Base-by-base conservation (phyloP, 2,888 invertebrate genomes). In the Automeris io region DNA sequence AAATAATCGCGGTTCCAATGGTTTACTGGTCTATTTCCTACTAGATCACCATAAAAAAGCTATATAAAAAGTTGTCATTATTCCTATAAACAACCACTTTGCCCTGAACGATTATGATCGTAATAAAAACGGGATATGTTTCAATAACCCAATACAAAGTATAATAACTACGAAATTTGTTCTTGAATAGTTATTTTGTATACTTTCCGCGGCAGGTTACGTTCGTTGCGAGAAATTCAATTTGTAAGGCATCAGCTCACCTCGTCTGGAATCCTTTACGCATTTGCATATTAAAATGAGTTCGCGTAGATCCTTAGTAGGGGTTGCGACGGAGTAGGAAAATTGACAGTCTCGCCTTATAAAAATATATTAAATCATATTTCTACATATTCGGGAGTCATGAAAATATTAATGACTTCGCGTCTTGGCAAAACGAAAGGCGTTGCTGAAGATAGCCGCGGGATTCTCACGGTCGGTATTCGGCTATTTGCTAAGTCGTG, bases 201-300 rank as follows among this genome's bases (percentile, higher is more conserved):
- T 31, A 37, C 31, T 37, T 37, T 32, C 22, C 22, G 12, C 22
- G 29, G 18, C 31, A 13, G 3, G 31, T 37, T 26, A 33, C 19
- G 33, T 33, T 33, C 33, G 35, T 35, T 32, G 24, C 33, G 25
- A 4, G 43, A 46, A 51, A 62, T 61, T 61, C 54, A 62, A 61
- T 63, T 63, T 61, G 53, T 54, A 49, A 47, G 49, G 58, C 55
- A 63, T 66, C 65, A 61, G 46, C 46, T 46, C 43, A 52, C 41
- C 37, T 51, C 53, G 50, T 45, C 54, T 51, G 50, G 54, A 56
- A 58, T 51, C 46, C 48, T 44, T 37, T 35, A 42, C 34, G 39
- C 49, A 67, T 68, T 68, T 63, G 61, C 68, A 68, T 68, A 60
- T 54, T 56, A 51, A 65, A 63, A 65, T 64, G 62, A 61, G 61